Base-by-base conservation (phyloP, 2,797 vertebrate species). In the Gymnopithys bicolor region DNA sequence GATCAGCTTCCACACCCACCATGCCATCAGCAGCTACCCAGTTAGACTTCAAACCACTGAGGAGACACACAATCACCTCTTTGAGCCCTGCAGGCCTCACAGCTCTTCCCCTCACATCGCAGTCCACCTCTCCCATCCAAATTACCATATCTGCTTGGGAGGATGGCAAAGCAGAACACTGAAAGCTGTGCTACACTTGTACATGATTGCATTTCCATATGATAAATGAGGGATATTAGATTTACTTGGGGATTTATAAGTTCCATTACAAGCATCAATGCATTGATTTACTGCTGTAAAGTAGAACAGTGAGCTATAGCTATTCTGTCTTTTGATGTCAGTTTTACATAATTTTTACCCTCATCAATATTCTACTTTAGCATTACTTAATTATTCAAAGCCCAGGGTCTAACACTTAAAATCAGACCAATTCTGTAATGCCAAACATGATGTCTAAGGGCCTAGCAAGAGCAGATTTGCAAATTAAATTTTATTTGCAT, bases 191-290 rank as follows among this genome's bases (percentile, higher is more conserved):
- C 51, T 66, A 37, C 11, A 1, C 19, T 63, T 49, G n/a, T 35
- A 16, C 1, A 1, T 16, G 19, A 43, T 48, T 53, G 5, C 2
- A 1, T 35, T 51, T n/a, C 45, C 24, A 28, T 16, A 22, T 3
- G 18, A 13, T 37, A 35, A 51, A 28, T 14, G 9, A 56, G 43
- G 9, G 7, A 51, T 66, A 28, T 4, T 11, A 59, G 9, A 73
- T 39, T 79, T 55, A 83, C 13, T 41, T 16, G 3, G 56, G 30
- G 39, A 48, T 87, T 66, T 60, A 53, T 27, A 33, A 82, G 41
- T 55, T 70, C n/a, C 32, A 60, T 56, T 52, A 77, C 21, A 84
- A 93, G 27, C 46, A 78, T 41, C 74, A 71, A 37, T 43, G 66
- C 14, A 58, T 27, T 0, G 2, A 53, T 68, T 70, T 74, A 45